Percentiles rank a stretch among this genome's conserved stretches.
phyloP scores from a whole-genome alignment of 2,797 vertebrate species.

The Lepidocolaptes lacrymiger region DNA sequence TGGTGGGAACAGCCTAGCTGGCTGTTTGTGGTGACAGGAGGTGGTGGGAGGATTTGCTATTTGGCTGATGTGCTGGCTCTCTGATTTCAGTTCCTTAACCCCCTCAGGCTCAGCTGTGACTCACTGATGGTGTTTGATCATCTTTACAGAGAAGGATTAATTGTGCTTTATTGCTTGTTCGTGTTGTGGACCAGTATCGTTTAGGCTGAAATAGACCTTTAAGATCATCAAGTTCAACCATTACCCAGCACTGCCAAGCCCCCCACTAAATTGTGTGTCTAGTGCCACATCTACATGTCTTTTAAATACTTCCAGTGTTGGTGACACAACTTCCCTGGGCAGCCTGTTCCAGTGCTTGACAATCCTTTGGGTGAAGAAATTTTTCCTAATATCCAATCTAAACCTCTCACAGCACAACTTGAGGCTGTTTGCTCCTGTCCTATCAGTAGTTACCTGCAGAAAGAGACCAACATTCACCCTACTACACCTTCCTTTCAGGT shows the following conservation, averaged over 20 bases:
- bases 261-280: not conserved
- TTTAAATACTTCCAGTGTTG: not conserved
- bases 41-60: constrained; percentile 16
- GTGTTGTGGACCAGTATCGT: not conserved
- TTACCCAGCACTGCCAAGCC: not conserved
- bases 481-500: not conserved
- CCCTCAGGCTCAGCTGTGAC: constrained; percentile 19
- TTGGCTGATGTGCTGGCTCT: not conserved
- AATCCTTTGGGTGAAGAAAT: not conserved
- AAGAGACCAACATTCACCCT: not conserved
- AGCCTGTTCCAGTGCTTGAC: not conserved
- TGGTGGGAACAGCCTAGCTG: not conserved
- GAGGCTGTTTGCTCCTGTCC: not conserved
- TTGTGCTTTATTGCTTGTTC: constrained; percentile 36
- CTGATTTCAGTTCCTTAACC: constrained; percentile 7
- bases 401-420: not conserved
- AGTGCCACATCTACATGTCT: not conserved
- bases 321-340: not conserved
- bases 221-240: not conserved
- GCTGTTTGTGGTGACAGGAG: not conserved
- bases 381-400: not conserved
- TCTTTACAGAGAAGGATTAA: constrained; percentile 56
- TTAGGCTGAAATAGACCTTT: not conserved
- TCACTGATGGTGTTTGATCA: constrained; percentile 27
- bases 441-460: not conserved